phyloP scores from a whole-genome alignment of 2,113 vertebrate species.

The Atherinomorus stipes region DNA sequence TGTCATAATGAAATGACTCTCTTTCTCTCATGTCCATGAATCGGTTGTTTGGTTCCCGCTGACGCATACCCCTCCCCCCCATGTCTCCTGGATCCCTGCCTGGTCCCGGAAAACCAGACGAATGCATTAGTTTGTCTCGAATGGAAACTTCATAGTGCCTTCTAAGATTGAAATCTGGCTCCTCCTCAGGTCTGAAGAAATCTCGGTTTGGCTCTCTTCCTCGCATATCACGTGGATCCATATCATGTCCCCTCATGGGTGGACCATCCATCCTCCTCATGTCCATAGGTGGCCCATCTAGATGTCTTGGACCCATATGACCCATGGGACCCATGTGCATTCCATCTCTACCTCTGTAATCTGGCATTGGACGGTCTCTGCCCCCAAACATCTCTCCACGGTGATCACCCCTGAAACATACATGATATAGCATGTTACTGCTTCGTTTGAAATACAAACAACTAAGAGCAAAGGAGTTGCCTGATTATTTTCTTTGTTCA shows the following conservation, averaged over 20 bases:
- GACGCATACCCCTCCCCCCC: constrained; percentile 76
- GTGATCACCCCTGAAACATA: constrained; percentile 80
- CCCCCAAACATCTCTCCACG: constrained; percentile 82
- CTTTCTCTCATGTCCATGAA: constrained; percentile 89
- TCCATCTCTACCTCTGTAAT: constrained; percentile 87
- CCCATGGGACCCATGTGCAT: constrained; percentile 84
- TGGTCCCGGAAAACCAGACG: constrained; percentile 86
- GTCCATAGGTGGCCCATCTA: constrained; percentile 86
- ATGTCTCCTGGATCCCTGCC: constrained; percentile 73
- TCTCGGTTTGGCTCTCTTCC: constrained; percentile 87
- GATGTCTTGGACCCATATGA: constrained; percentile 87
- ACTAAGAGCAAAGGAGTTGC: neutral
- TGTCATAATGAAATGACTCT: constrained; percentile 85
- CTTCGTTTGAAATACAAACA: neutral
- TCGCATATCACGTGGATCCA: constrained; percentile 89
- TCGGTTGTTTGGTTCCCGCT: constrained; percentile 74
- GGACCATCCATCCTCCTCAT: constrained; percentile 89
- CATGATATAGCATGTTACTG: constrained; percentile 23
- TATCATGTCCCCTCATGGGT: constrained; percentile 86
- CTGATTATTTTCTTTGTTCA: neutral
- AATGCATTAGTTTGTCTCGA: constrained; percentile 87
- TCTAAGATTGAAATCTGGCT: constrained; percentile 86
- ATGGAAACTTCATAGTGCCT: constrained; percentile 86
- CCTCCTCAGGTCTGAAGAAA: constrained; percentile 85
- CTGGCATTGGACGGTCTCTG: constrained; percentile 79